Evolutionary conservation across 2,113 vertebrate species (phyloP).

Genomic region (Marmota monax): DNA sequence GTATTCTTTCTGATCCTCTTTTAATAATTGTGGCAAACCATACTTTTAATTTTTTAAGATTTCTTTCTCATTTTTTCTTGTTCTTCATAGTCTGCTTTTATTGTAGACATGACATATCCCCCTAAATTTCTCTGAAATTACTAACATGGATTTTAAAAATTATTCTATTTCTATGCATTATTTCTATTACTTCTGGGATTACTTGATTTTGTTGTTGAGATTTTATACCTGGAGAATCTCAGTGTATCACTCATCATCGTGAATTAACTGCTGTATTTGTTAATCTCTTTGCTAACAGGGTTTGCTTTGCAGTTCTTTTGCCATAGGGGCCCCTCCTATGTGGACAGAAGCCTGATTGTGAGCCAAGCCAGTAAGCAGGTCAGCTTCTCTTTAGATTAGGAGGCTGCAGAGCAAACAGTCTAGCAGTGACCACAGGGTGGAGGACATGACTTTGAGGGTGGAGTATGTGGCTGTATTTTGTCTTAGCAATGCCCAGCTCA

Average conservation of each 20-base stretch:
- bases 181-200: not conserved
- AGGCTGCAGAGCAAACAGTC: not conserved
- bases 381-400: not conserved
- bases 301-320: not conserved
- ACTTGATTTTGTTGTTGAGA: not conserved
- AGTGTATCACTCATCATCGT: not conserved
- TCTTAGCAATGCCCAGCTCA: not conserved
- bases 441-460: not conserved
- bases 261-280: not conserved
- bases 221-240: not conserved
- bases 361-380: not conserved
- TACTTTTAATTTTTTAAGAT: not conserved
- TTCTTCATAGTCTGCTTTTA: not conserved
- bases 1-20: slow-evolving; percentile 10
- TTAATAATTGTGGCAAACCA: slow-evolving; percentile 2
- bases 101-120: not conserved
- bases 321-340: not conserved
- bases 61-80: not conserved
- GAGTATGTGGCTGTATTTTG: not conserved
- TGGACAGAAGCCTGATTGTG: not conserved
- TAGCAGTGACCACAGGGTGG: not conserved
- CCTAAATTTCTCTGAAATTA: not conserved
- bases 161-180: not conserved
- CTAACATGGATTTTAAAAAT: not conserved
- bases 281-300: not conserved